These are phyloP conservation scores for Barypeithes pellucidus DNA, from an alignment of 2,888 invertebrate genomes.

Conservation along the genomic window DNA sequence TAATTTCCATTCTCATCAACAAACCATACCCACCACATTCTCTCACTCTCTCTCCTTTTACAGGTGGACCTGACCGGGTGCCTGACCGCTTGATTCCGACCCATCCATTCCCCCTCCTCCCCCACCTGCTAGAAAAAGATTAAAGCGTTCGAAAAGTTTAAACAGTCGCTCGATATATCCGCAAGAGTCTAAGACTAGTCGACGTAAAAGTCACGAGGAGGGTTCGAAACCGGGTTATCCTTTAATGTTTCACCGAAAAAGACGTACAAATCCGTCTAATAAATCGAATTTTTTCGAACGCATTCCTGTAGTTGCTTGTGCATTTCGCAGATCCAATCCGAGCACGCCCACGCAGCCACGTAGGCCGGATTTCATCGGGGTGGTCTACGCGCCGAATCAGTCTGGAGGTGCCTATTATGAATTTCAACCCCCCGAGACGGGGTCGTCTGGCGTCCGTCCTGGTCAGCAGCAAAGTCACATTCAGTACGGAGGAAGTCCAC, in stretches of 20 bases:
- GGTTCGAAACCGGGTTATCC: constrained; percentile 15
- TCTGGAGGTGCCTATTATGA: constrained; percentile 67
- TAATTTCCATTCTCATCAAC: constrained; percentile 23
- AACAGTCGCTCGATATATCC: constrained; percentile 37
- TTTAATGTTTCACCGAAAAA: constrained; percentile 5
- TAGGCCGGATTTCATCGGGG: constrained; percentile 90
- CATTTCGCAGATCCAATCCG: constrained; percentile 87
- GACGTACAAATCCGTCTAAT: constrained; percentile 11
- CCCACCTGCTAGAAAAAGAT: constrained; percentile 49
- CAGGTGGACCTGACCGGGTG: constrained; percentile 68
- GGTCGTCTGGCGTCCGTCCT: constrained; percentile 13
- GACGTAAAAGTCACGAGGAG: constrained; percentile 19
- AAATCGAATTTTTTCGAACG: constrained; percentile 46
- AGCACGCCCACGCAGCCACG: constrained; percentile 93
- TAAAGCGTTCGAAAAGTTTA: constrained; percentile 51
- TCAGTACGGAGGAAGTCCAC: constrained; percentile 76
- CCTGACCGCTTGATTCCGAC: constrained; percentile 53
- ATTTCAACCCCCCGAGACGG: constrained; percentile 65
- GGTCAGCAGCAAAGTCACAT: constrained; percentile 60
- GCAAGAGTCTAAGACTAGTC: constrained; percentile 12
- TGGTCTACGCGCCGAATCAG: constrained; percentile 71
- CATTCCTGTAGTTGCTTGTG: constrained; percentile 61
- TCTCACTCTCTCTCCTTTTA: constrained; percentile 57
- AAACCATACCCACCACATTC: constrained; percentile 11
- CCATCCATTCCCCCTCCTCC: constrained; percentile 44